Conservation (phyloP, 2,797 vertebrate genomes). For the Eidolon dupreanum region DNA sequence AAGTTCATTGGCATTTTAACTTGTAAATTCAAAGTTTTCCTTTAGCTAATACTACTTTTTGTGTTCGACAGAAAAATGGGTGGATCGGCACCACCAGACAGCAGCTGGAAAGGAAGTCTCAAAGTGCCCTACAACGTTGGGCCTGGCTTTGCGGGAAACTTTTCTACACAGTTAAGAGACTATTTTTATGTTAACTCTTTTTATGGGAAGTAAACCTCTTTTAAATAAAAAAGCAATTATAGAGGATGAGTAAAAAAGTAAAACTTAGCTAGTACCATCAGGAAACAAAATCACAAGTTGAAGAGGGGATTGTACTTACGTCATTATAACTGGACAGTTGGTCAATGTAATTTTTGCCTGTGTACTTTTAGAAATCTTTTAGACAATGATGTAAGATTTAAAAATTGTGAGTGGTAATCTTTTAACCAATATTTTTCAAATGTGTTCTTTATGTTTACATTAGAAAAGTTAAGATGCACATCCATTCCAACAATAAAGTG, state of each 20-base stretch:
- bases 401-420: neutral
- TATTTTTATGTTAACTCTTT: slow-evolving; percentile 5
- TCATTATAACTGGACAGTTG: neutral
- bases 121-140: slow-evolving; percentile 93
- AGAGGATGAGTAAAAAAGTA: neutral
- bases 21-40: neutral
- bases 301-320: neutral
- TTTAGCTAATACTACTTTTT: slow-evolving; percentile 21
- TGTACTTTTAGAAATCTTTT: neutral
- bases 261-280: neutral
- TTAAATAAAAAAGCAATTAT: neutral
- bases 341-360: neutral
- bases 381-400: neutral
- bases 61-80: slow-evolving; percentile 91
- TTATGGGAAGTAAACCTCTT: neutral
- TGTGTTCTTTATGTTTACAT: slow-evolving; percentile 35
- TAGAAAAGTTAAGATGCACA: slow-evolving; percentile 94
- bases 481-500: slow-evolving; percentile 90
- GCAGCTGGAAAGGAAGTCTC: slow-evolving; percentile 93
- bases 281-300: neutral
- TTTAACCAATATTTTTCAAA: neutral
- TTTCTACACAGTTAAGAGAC: slow-evolving; percentile 88
- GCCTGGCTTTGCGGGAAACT: slow-evolving; percentile 90
- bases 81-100: slow-evolving; percentile 88
- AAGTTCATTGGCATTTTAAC: neutral